Conservation (phyloP, 2,888 invertebrate species). For the Blastobasis adustella region DNA sequence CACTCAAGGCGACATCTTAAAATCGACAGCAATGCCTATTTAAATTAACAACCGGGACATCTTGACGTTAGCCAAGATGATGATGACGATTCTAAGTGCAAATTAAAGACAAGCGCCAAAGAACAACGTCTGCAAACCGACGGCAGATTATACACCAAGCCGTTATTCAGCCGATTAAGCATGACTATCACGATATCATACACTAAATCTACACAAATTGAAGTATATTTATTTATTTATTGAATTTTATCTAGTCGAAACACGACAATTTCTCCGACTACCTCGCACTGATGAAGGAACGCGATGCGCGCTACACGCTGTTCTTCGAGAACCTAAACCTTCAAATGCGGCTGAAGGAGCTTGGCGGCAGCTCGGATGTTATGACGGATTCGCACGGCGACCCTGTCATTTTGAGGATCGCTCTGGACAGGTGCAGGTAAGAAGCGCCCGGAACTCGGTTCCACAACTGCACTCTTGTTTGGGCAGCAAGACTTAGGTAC, state of each 20-base stretch:
- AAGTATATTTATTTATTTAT: background rate
- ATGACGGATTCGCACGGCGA: conserved; percentile 40
- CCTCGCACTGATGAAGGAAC: conserved; percentile 50
- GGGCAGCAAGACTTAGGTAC: no score
- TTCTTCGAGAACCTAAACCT: conserved; percentile 60
- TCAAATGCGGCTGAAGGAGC: conserved; percentile 48
- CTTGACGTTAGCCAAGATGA: no score
- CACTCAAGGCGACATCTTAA: no score
- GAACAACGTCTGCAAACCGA: no score
- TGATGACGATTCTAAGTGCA: no score
- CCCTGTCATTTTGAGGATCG: conserved; percentile 54
- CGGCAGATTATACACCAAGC: no score
- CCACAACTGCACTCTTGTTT: no score
- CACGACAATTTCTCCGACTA: conserved; percentile 56
- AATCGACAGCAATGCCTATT: no score
- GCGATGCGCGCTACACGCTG: conserved; percentile 59
- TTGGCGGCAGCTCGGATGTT: conserved; percentile 37
- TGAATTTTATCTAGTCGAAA: conserved; percentile 34
- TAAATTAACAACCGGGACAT: no score
- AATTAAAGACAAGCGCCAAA: no score
- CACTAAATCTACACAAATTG: background rate
- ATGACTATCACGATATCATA: background rate
- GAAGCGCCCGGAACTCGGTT: background rate
- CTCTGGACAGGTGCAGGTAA: conserved; percentile 60
- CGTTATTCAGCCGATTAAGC: no score